These are phyloP conservation scores for Gasteruption jaculator DNA, from an alignment of 2,888 invertebrate species.

Conservation along the genomic window DNA sequence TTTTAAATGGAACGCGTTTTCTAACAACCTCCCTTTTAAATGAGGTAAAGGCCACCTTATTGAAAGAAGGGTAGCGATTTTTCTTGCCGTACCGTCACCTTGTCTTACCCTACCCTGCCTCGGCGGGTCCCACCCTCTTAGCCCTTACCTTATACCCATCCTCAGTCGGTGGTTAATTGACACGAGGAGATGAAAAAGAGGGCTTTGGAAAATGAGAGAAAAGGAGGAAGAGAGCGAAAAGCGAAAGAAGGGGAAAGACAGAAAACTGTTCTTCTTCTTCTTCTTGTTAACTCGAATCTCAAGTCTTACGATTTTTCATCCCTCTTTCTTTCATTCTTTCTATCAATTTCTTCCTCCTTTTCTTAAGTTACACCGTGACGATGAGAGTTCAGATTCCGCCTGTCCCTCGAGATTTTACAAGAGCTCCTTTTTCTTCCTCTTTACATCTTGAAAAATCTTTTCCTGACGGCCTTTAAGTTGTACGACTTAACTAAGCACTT, in stretches of 20 bases:
- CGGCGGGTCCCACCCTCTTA: conserved; percentile 16
- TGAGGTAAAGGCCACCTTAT: conserved; percentile 53
- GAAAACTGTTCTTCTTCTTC: conserved; percentile 25
- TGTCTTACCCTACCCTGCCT: conserved; percentile 17
- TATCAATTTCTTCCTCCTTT: background rate
- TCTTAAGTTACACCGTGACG: conserved; percentile 9
- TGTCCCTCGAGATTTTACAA: too few species aligned
- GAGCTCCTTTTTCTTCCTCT: conserved; percentile 1
- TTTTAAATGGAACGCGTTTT: conserved; percentile 45
- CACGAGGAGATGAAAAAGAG: conserved; percentile 37
- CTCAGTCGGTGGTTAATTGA: conserved; percentile 49
- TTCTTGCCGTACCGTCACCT: conserved; percentile 33
- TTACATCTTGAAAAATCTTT: too few species aligned
- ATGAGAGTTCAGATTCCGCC: background rate
- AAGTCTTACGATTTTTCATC: conserved; percentile 48
- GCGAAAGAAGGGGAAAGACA: conserved; percentile 30
- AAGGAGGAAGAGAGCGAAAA: conserved; percentile 25
- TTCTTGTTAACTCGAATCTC: conserved; percentile 51
- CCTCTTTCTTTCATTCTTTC: conserved; percentile 20
- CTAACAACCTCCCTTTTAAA: conserved; percentile 51
- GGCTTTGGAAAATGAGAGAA: conserved; percentile 21
- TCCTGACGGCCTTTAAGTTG: too few species aligned
- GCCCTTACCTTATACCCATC: conserved; percentile 16
- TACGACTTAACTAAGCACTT: too few species aligned
- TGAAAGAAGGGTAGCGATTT: conserved; percentile 52